Evolutionary conservation across 1,140 invertebrate species (phyloP).

Genomic region (Drosophila murphyi): DNA sequence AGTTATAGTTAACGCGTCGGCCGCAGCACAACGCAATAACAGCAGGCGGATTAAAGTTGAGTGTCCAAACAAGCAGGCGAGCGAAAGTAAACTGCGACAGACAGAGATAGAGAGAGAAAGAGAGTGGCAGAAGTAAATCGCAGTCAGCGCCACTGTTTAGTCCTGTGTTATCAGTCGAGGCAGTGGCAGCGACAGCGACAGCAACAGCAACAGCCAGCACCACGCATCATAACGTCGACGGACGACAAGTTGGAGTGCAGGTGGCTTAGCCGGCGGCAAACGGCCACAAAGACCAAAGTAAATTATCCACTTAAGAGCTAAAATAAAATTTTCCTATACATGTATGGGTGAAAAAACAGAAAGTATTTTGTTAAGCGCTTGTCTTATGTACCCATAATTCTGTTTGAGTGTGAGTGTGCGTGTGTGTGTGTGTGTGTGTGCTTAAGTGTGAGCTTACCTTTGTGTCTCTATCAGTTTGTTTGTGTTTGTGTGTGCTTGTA

Average conservation of each 20-base stretch:
- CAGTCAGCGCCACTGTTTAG: conserved; percentile 44
- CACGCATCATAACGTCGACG: conserved; percentile 27
- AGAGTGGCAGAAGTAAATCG: conserved; percentile 18
- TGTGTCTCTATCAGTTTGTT: conserved; percentile 3
- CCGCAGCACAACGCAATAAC: conserved; percentile 71
- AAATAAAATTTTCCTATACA: neutral
- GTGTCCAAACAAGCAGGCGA: conserved; percentile 24
- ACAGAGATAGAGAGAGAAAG: conserved; percentile 2
- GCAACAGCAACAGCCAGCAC: neutral
- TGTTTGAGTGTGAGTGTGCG: conserved; percentile 6
- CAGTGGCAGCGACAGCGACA: conserved; percentile 8
- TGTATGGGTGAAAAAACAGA: conserved; percentile 10
- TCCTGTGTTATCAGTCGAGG: conserved; percentile 51
- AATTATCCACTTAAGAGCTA: conserved; percentile 40
- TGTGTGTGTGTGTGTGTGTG: conserved; percentile 1
- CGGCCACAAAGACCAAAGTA: conserved; percentile 38
- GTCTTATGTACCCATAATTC: conserved; percentile 16
- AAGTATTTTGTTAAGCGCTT: conserved; percentile 30
- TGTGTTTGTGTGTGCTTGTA: conserved; percentile 3
- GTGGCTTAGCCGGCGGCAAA: conserved; percentile 39
- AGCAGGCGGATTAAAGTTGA: neutral
- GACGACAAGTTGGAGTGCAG: conserved; percentile 11
- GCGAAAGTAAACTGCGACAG: conserved; percentile 19
- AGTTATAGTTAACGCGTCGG: conserved; percentile 81
- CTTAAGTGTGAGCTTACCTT: conserved; percentile 17